phyloP scores from a whole-genome alignment of 2,888 invertebrate genomes.

The Thyatira batis region DNA sequence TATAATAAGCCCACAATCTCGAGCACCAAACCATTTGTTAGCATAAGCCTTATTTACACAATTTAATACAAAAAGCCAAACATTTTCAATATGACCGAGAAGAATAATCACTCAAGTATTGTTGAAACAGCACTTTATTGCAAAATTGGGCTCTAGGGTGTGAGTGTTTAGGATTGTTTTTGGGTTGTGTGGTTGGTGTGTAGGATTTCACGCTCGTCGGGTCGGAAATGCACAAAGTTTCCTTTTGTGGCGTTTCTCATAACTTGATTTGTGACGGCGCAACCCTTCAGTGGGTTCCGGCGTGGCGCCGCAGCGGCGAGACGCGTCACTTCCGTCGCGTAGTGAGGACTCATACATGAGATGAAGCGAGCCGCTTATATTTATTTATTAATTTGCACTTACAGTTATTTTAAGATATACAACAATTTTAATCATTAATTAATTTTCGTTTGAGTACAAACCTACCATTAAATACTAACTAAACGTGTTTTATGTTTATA shows the following conservation, averaged over 20 bases:
- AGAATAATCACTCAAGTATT: constrained; percentile 53
- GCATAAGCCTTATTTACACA: constrained; percentile 27
- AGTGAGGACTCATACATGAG: constrained; percentile 14
- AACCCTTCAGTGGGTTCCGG: constrained; percentile 79
- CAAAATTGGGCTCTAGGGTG: constrained; percentile 23
- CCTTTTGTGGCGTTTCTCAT: constrained; percentile 81
- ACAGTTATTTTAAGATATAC: too few species aligned
- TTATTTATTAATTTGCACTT: too few species aligned
- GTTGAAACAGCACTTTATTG: constrained; percentile 37
- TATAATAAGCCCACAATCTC: background rate
- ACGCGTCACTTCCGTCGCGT: constrained; percentile 67
- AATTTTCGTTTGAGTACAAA: too few species aligned
- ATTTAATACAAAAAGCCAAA: constrained; percentile 40
- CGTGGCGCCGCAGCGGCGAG: constrained; percentile 76
- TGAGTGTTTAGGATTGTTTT: constrained; percentile 47
- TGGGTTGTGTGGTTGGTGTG: constrained; percentile 35
- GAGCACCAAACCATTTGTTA: constrained; percentile 2
- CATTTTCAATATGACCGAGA: constrained; percentile 50
- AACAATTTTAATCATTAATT: too few species aligned
- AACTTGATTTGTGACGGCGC: constrained; percentile 81
- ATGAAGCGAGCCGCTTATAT: constrained; percentile 18
- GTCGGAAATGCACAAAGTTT: constrained; percentile 81
- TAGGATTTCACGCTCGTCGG: constrained; percentile 76
- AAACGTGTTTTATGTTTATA: too few species aligned
- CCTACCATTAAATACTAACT: too few species aligned